Percentiles rank a stretch among this genome's conserved stretches.
These are phyloP conservation scores for Neodiprion virginianus DNA, from an alignment of 1,140 invertebrate species.

Conservation along the genomic window DNA sequence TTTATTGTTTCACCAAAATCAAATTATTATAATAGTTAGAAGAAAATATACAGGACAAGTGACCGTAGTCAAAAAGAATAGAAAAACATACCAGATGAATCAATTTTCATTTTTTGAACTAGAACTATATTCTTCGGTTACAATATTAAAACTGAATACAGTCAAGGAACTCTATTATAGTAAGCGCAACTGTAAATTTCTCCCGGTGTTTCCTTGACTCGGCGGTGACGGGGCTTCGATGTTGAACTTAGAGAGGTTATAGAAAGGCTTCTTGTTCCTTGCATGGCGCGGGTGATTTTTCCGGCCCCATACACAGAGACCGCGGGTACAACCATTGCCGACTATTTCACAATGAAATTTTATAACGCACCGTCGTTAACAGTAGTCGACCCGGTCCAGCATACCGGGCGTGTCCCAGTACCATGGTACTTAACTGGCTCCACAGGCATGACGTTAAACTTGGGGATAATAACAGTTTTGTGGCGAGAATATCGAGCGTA, in stretches of 20 bases:
- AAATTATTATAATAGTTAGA: too few relatives aligned
- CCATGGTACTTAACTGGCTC: not conserved
- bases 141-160: too few relatives aligned
- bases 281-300: not conserved
- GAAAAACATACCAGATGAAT: too few relatives aligned
- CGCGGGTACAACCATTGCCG: not conserved
- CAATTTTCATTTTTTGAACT: too few relatives aligned
- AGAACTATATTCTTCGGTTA: too few relatives aligned
- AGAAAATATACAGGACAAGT: too few relatives aligned
- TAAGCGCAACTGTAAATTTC: not conserved
- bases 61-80: too few relatives aligned
- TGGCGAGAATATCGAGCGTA: too few relatives aligned
- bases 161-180: too few relatives aligned
- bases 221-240: not conserved
- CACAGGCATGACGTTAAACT: too few relatives aligned
- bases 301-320: not conserved
- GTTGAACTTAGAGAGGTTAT: conserved; percentile 1
- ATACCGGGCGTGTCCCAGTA: not conserved
- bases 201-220: not conserved
- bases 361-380: not conserved
- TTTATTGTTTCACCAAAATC: too few relatives aligned
- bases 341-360: conserved; percentile 1
- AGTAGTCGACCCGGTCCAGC: not conserved
- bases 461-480: too few relatives aligned
- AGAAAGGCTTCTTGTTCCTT: conserved; percentile 6